phyloP scores from a whole-genome alignment of 2,113 vertebrate genomes.

The Bungarus multicinctus region DNA sequence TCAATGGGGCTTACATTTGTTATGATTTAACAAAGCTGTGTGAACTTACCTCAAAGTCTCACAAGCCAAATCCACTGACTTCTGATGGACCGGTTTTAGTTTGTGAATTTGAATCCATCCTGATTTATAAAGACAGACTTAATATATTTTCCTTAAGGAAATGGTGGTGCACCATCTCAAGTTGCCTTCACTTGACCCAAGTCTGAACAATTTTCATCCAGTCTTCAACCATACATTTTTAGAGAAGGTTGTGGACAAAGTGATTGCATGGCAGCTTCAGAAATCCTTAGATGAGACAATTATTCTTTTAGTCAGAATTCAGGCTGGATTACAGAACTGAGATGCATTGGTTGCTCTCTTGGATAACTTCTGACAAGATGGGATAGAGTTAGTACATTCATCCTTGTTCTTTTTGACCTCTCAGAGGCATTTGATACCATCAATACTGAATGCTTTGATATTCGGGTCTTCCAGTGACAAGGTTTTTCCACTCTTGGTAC shows the following conservation, averaged over 20 bases:
- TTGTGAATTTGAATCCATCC: background rate
- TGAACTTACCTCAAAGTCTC: background rate
- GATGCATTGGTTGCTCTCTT: too few relatives aligned
- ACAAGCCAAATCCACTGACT: background rate
- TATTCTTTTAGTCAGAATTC: too few relatives aligned
- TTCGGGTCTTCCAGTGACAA: background rate
- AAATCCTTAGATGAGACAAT: too few relatives aligned
- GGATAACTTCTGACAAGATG: too few relatives aligned
- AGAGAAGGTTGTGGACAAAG: too few relatives aligned
- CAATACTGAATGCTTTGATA: background rate
- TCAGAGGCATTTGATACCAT: background rate
- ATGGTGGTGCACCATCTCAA: background rate
- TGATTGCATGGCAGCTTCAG: too few relatives aligned
- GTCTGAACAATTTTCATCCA: too few relatives aligned
- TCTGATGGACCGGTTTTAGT: background rate
- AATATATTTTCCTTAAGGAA: background rate
- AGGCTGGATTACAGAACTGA: too few relatives aligned
- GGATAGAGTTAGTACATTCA: too few relatives aligned
- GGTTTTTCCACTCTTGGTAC: background rate
- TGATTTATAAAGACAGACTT: background rate
- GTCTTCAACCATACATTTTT: too few relatives aligned
- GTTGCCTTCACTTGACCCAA: background rate
- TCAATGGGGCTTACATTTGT: background rate
- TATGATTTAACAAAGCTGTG: background rate
- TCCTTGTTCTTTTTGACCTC: background rate